Evolutionary conservation across 2,888 invertebrate genomes (phyloP).

Genomic region (Palloptera scutellata): DNA sequence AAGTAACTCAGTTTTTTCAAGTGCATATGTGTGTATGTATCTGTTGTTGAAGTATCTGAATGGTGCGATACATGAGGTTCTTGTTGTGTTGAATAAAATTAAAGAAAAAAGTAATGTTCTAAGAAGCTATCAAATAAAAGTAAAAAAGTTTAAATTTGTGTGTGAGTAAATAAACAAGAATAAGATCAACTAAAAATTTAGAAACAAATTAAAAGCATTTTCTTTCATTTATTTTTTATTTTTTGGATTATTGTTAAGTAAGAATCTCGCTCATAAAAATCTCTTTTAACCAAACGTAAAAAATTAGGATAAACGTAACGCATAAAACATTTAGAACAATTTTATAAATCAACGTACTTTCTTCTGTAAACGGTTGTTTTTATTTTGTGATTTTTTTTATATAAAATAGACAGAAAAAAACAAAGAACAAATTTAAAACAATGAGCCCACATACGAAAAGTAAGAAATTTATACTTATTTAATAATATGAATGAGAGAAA

Average conservation of each 20-base stretch:
- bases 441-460: background rate
- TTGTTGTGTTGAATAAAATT: background rate
- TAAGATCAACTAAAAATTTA: background rate
- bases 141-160: constrained; percentile 19
- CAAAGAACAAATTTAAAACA: constrained; percentile 12
- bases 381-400: constrained; percentile 7
- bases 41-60: no score
- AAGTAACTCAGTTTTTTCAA: no score
- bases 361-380: constrained; percentile 32
- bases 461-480: no score
- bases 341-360: constrained; percentile 41
- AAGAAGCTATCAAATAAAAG: constrained; percentile 17
- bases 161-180: constrained; percentile 29
- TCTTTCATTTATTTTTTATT: no score
- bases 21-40: no score
- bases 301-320: no score
- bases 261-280: no score
- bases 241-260: no score
- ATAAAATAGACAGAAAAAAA: constrained; percentile 18
- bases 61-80: no score
- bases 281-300: no score
- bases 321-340: background rate
- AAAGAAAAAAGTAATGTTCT: background rate
- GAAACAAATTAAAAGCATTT: no score
- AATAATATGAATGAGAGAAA: no score